Conservation (phyloP, 1,140 invertebrate genomes). For the Mizuhopecten yessoensis region DNA sequence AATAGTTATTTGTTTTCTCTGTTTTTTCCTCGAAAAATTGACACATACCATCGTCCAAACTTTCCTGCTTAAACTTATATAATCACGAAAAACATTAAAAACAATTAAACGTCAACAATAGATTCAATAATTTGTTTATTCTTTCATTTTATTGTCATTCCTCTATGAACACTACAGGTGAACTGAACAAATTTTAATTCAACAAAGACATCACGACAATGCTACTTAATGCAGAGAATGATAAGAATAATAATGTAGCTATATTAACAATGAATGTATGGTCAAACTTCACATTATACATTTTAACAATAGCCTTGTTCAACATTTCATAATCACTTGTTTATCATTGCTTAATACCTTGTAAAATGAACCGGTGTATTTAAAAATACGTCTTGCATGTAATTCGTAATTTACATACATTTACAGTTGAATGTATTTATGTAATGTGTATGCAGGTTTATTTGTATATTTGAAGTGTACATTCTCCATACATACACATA, state of each 20-base stretch:
- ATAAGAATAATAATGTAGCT: neutral
- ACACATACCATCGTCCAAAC: no score
- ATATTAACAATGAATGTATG: neutral
- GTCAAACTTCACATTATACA: neutral
- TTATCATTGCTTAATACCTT: neutral
- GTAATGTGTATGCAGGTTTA: no score
- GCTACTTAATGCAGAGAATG: neutral
- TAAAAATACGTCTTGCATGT: neutral
- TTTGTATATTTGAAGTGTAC: no score
- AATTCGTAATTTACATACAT: no score
- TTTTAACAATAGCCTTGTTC: neutral
- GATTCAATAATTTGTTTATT: slow-evolving; percentile 33
- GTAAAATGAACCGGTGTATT: neutral
- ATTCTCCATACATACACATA: no score
- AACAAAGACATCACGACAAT: slow-evolving; percentile 4
- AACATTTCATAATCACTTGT: slow-evolving; percentile 6
- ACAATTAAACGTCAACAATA: neutral
- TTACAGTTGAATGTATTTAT: no score
- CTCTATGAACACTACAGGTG: slow-evolving; percentile 28
- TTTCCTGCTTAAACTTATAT: no score
- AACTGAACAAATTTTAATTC: slow-evolving; percentile 5
- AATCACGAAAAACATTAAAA: no score
- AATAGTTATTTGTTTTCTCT: no score
- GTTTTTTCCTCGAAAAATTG: no score
- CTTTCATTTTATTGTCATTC: slow-evolving; percentile 4